These are phyloP conservation scores for Chalcis sispes DNA, from an alignment of 2,888 invertebrate genomes.

Conservation along the genomic window DNA sequence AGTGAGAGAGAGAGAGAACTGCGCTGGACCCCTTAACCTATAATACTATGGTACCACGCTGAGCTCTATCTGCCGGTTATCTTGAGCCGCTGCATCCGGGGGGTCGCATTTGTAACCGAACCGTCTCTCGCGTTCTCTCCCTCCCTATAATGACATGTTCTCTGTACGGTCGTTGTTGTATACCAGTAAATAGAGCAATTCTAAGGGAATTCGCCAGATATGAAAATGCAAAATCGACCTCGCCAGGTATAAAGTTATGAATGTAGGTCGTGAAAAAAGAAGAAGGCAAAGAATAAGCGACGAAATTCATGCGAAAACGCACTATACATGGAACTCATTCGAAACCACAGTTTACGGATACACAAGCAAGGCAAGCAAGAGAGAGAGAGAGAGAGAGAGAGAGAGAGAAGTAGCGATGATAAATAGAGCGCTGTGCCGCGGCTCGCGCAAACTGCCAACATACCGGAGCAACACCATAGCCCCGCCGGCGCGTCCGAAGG, in stretches of 20 bases:
- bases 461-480: slow-evolving; percentile 58
- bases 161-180: too few species aligned
- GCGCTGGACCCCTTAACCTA: neutral
- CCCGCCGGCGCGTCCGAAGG: too few species aligned
- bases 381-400: neutral
- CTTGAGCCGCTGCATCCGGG: too few species aligned
- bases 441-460: slow-evolving; percentile 60
- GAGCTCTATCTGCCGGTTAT: too few species aligned
- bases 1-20: neutral
- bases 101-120: neutral
- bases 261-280: neutral
- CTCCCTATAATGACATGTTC: neutral
- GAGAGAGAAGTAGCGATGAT: slow-evolving; percentile 42
- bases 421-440: slow-evolving; percentile 59
- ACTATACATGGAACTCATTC: neutral
- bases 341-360: neutral
- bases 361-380: neutral
- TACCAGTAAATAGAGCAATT: too few species aligned
- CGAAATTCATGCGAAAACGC: neutral
- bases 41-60: too few species aligned
- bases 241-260: neutral
- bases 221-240: neutral
- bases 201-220: too few species aligned
- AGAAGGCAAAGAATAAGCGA: neutral
- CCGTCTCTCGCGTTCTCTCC: neutral